These are phyloP conservation scores for Drosophila lutescens DNA, from an alignment of 2,888 invertebrate genomes.

Conservation along the genomic window DNA sequence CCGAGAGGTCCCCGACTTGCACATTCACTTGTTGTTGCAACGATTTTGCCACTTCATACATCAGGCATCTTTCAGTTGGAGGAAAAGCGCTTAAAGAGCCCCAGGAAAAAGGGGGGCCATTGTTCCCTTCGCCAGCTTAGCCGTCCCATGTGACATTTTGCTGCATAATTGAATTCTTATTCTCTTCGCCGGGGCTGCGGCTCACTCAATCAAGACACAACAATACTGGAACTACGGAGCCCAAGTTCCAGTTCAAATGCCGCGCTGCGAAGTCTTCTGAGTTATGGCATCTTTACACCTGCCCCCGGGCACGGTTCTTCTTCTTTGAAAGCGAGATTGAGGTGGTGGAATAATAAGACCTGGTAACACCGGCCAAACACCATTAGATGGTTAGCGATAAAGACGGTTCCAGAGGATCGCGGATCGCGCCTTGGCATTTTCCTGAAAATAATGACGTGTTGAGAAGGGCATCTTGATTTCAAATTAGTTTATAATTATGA, in stretches of 20 bases:
- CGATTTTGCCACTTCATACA: conserved; percentile 72
- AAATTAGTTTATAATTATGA: conserved; percentile 78
- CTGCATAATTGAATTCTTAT: conserved; percentile 79
- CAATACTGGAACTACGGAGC: conserved; percentile 6
- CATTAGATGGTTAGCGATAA: conserved; percentile 61
- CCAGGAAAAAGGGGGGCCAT: conserved; percentile 1
- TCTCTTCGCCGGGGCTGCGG: conserved; percentile 28
- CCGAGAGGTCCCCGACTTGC: conserved; percentile 17
- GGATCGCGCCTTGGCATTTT: conserved; percentile 52
- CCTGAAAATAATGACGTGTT: conserved; percentile 61
- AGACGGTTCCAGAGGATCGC: conserved; percentile 13
- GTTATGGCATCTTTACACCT: conserved; percentile 81
- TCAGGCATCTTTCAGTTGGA: conserved; percentile 50
- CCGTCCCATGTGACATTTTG: conserved; percentile 65
- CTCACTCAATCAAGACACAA: conserved; percentile 48
- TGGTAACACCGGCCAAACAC: conserved; percentile 36
- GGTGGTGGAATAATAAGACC: conserved; percentile 28
- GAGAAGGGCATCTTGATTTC: conserved; percentile 75
- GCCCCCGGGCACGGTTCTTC: conserved; percentile 58
- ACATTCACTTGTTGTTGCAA: conserved; percentile 59
- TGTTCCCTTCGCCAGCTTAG: conserved; percentile 31
- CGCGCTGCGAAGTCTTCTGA: conserved; percentile 50
- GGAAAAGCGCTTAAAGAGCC: neutral
- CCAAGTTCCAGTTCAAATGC: conserved; percentile 47
- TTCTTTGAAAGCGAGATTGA: conserved; percentile 30